Base-by-base conservation (phyloP, 1,140 invertebrate species). In the Eufriesea mexicana region DNA sequence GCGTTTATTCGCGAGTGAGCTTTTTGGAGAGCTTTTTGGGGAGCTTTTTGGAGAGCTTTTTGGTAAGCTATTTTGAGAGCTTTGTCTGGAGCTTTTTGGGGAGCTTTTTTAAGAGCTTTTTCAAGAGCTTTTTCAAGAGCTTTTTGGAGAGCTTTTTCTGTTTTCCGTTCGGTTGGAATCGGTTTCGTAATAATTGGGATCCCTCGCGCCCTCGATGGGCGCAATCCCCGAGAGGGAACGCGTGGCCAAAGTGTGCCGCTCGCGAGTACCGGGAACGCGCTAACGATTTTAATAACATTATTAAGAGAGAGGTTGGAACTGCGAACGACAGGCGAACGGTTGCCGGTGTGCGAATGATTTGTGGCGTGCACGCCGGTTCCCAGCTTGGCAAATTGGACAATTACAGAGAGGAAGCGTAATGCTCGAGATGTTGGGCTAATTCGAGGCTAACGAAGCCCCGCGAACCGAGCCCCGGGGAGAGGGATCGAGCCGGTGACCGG, bases 341-440 rank as follows among this genome's bases (percentile, higher is more conserved):
- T 35, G 47, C 47, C 45, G 71, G 71, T n/a, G 71, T 25, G 28
- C 71, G 75, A 66, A 66, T 64, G 78, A 73, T 67, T 74, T 42
- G 61, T 67, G 71, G 49, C 61, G 79, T 61, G 61, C 20, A 51
- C 42, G 18, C 25, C 42, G 45, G 20, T 49, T 42, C 47, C 74
- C 68, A 47, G 10, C 61, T 72, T 47, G 25, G 55, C 74, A 86
- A 82, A 86, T 84, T 87, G 85, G 72, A 84, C 67, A 55, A 86
- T 84, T 81, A 82, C 68, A 67, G 35, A 61, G 78, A 78, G 82
- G 73, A 73, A 71, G 49, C 42, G 66, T 64, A 64, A 81, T 80
- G 83, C 71, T 79, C 45, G 74, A 61, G 55, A 62, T 54, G 42
- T 8, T 55, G 25, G 66, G 83, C 55, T 61, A 81, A 72, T 85